Evolutionary conservation across 2,797 vertebrate species (phyloP).

Genomic region (Meda fulgida): DNA sequence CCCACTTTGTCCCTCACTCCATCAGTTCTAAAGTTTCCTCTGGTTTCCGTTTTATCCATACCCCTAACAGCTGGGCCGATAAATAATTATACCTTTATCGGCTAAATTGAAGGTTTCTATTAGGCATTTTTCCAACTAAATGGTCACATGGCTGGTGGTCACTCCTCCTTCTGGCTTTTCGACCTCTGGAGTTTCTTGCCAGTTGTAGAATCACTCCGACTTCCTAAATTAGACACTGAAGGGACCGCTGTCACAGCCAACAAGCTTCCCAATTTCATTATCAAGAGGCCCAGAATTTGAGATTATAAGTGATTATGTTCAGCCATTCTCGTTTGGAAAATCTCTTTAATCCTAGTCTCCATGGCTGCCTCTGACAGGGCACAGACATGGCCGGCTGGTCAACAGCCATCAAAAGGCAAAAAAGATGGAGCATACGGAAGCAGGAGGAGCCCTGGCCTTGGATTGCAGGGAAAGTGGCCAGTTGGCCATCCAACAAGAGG

Average conservation of each 20-base stretch:
- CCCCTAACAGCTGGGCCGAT: constrained; percentile 60
- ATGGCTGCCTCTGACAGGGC: constrained; percentile 74
- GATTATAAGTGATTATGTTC: constrained; percentile 83
- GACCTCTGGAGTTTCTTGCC: constrained; percentile 58
- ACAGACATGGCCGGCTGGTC: constrained; percentile 70
- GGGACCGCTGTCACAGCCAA: constrained; percentile 68
- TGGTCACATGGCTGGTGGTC: constrained; percentile 30
- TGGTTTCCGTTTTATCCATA: constrained; percentile 72
- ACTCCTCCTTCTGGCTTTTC: constrained; percentile 51
- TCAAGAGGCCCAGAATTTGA: constrained; percentile 81
- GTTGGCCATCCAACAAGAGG: constrained; percentile 81
- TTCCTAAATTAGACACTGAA: constrained; percentile 68
- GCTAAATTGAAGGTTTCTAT: constrained; percentile 64
- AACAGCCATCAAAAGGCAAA: constrained; percentile 77
- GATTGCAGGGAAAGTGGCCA: constrained; percentile 75
- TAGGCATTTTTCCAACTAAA: constrained; percentile 53
- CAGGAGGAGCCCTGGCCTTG: constrained; percentile 79
- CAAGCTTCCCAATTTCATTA: constrained; percentile 73
- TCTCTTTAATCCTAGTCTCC: constrained; percentile 62
- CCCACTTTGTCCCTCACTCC: constrained; percentile 67
- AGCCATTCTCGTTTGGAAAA: constrained; percentile 70
- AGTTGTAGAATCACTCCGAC: constrained; percentile 60
- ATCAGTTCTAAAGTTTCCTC: constrained; percentile 73
- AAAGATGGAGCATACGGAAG: constrained; percentile 82
- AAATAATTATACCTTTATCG: constrained; percentile 69